Evolutionary conservation across 1,140 invertebrate species (phyloP).

Genomic region (Calycopis cecrops): DNA sequence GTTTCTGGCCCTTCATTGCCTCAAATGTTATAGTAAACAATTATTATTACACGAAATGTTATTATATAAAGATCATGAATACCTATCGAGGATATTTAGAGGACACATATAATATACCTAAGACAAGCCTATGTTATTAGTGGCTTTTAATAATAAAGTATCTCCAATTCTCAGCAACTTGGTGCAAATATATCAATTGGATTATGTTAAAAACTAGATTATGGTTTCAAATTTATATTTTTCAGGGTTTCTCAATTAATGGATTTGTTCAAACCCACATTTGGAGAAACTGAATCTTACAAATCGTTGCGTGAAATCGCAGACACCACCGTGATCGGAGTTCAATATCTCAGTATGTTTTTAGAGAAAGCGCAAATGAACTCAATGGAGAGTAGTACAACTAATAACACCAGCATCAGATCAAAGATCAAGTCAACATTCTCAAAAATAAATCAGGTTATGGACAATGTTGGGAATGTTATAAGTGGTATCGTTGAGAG

Average conservation of each 20-base stretch:
- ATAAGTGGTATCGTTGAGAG: constrained; percentile 32
- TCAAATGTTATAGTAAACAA: background rate
- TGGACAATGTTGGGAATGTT: constrained; percentile 35
- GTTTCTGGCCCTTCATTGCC: background rate
- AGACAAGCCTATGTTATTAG: too few species aligned
- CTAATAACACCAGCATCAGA: constrained; percentile 7
- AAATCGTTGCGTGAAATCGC: constrained; percentile 42
- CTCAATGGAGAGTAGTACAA: background rate
- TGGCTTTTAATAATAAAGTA: too few species aligned
- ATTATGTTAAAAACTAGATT: constrained; percentile 1
- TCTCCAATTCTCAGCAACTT: too few species aligned
- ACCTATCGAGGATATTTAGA: too few species aligned
- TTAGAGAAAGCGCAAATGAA: constrained; percentile 20
- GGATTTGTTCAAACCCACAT: constrained; percentile 53
- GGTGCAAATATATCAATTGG: background rate
- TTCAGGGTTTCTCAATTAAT: constrained; percentile 54
- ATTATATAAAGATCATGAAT: too few species aligned
- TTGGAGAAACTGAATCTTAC: constrained; percentile 54
- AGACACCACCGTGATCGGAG: constrained; percentile 33
- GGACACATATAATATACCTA: too few species aligned
- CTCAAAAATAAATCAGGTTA: constrained; percentile 33
- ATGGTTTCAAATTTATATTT: constrained; percentile 21
- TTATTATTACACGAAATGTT: background rate
- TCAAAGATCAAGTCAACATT: constrained; percentile 22
- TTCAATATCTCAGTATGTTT: constrained; percentile 50